phyloP scores from a whole-genome alignment of 2,797 vertebrate species.

The Anguilla marmorata region DNA sequence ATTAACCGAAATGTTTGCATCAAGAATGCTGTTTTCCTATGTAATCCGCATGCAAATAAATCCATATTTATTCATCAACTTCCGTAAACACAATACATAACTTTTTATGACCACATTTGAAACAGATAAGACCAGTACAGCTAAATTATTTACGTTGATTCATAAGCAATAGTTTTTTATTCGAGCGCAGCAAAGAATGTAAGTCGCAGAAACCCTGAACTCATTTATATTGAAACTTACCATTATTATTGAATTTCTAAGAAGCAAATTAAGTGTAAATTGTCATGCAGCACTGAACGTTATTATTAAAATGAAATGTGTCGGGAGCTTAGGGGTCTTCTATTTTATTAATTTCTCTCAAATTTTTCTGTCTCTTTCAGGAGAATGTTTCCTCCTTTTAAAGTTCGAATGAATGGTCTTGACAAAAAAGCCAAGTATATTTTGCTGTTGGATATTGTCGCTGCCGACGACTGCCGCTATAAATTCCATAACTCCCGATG shows the following conservation, averaged over 20 bases:
- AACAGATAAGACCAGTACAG: background rate
- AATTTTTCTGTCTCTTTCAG: constrained; percentile 61
- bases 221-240: background rate
- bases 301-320: background rate
- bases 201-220: background rate
- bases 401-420: constrained; percentile 92
- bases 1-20: background rate
- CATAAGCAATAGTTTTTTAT: background rate
- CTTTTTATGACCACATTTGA: background rate
- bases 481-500: constrained; percentile 98
- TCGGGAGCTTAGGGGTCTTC: background rate
- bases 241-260: background rate
- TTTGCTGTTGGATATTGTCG: constrained; percentile 96
- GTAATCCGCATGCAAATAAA: background rate
- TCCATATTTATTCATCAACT: background rate
- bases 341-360: background rate
- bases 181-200: background rate
- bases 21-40: background rate
- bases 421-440: constrained; percentile 99
- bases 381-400: constrained; percentile 98
- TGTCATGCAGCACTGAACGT: background rate
- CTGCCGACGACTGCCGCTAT: constrained; percentile 95
- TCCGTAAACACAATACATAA: background rate
- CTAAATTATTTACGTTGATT: background rate
- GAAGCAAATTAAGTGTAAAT: background rate